Evolutionary conservation across 2,797 vertebrate species (phyloP), one percentile per base, ranked within the genome.

Genomic region (Natrix natrix): DNA sequence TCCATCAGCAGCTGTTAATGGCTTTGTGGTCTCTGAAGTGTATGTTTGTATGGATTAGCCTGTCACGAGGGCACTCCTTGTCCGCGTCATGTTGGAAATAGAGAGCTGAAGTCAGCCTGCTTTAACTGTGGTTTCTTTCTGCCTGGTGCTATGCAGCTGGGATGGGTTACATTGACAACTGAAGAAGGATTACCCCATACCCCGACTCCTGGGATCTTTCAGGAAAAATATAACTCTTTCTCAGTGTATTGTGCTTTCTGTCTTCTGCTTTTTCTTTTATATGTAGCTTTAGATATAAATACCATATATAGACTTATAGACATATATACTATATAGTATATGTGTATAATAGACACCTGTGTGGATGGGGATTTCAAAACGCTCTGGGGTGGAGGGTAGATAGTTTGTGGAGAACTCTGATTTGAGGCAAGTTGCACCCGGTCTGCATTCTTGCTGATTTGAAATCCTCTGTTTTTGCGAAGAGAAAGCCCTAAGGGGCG

Each of bases 401-500:
- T 96, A 97, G 97, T 97, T 97, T 95, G 94, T 97, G 98, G 96
- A 98, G 97, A 91, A 97, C 96, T 94, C 96, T 94, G 66, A 97
- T 95, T 97, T 69, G 96, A 97, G 96, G 96, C 96, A 93, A 95
- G 97, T 96, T 94, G 95, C 97, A 96, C 97, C 93, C 93, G 95
- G 94, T 96, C 96, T 98, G 97, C 97, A 96, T 94, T 97, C 96
- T 96, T 97, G 97, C 95, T 97, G 97, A 96, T 97, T 97, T 96
- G 97, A 97, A 98, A 97, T 96, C 96, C 97, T 97, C 95, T 97
- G 60, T 54, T 56, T 98, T 97, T 98, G 97, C 96, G 96, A 97
- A 98, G 97, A 98, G 94, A 97, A 91, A 98, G 98, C 98, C 98
- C 98, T 98, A 95, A 96, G 98, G 98, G 98, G 98, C 97, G 93